Evolutionary conservation across 2,888 invertebrate species (phyloP).

Genomic region (Eupithecia subumbrata): DNA sequence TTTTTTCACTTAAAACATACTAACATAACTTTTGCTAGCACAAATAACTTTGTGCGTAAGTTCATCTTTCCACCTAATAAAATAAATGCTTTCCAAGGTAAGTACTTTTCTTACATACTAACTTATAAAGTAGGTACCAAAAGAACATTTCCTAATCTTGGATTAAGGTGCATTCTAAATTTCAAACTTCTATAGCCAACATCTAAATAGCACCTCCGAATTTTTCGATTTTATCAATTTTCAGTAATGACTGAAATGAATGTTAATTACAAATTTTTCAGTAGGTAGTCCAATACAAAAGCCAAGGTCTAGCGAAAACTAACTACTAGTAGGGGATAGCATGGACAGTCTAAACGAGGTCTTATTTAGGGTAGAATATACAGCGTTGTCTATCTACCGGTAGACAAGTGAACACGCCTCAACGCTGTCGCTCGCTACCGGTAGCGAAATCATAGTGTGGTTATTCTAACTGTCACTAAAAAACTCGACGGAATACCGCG

Average conservation of each 20-base stretch:
- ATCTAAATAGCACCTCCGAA: constrained; percentile 4
- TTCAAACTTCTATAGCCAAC: neutral
- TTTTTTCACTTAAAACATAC: neutral
- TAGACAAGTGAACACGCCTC: too few species aligned
- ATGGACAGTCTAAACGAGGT: neutral
- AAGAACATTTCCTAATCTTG: neutral
- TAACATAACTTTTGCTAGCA: neutral
- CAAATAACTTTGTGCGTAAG: neutral
- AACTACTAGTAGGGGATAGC: neutral
- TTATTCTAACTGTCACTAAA: too few species aligned
- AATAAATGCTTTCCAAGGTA: neutral
- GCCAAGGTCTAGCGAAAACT: neutral
- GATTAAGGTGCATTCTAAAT: neutral
- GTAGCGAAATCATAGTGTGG: too few species aligned
- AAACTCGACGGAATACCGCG: too few species aligned
- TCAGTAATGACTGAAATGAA: too few species aligned
- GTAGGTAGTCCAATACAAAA: neutral
- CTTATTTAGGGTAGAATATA: neutral
- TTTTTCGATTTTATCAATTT: neutral
- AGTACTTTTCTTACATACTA: neutral
- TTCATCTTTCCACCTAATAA: neutral
- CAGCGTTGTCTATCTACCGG: neutral
- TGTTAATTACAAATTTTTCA: neutral
- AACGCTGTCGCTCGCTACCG: too few species aligned
- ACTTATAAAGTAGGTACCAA: neutral